Base-by-base conservation (phyloP, 1,140 invertebrate genomes). In the Caenorhabditis remanei region DNA sequence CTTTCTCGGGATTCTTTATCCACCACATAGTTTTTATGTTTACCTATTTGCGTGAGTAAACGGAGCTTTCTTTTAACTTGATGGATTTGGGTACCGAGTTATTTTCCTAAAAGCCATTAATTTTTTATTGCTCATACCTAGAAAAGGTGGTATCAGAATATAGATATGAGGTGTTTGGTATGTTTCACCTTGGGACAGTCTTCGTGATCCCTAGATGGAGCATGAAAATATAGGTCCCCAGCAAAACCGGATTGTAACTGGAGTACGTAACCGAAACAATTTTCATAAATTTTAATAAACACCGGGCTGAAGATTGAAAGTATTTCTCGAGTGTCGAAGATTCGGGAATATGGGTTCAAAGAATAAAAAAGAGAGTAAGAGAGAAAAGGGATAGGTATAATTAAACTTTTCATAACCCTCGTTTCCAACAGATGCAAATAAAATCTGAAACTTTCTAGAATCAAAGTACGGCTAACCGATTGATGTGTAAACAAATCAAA, bases 271-370 rank as follows among this genome's bases (percentile, higher is more conserved):
- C 40, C 21, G 2, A 5, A 65, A 11, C n/a, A 13, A 16, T 40
- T 65, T 9, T 24, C 13, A 21, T 40, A 65, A 65, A 65, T 65
- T 65, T 65, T 65, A 65, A 65, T 65, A 65, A 40, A 40, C 32
- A 7, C 7, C 0, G 4, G 32, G 40, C n/a, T 65, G 24, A 65
- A 65, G 61, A 65, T 65, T 41, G 9, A 16, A 41, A 16, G 24
- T 32, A 6, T 40, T 65, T 65, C 61, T 58, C 19, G 55, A 58
- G 55, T 58, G 9, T 40, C 21, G 24, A 40, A 41, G 32, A 65
- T n/a, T 43, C 24, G 40, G 11, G 24, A 71, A 71, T 46, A 71
- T 46, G 65, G 41, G 65, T 71, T 46, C 65, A 71, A 71, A 46
- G 65, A 19, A 71, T 71, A 71, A 46, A 19, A 4, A 32, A 4